Evolutionary conservation across 2,888 invertebrate genomes (phyloP).

Genomic region (Cabera pusaria): DNA sequence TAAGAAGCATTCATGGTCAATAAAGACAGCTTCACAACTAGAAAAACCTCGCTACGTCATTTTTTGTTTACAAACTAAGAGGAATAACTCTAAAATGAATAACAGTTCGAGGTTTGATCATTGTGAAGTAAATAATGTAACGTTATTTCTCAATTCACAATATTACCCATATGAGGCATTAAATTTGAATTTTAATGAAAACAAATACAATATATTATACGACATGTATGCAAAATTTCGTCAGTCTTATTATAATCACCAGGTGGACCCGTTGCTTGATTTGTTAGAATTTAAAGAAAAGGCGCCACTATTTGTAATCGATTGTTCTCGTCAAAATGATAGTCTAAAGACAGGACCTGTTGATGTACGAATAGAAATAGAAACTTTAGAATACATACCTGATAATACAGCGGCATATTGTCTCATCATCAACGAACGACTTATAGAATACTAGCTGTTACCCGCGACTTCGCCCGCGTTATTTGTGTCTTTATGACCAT

Average conservation of each 20-base stretch:
- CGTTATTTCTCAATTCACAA: slow-evolving; percentile 40
- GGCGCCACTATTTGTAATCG: slow-evolving; percentile 2
- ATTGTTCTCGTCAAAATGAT: slow-evolving; percentile 7
- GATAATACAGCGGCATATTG: slow-evolving; percentile 33
- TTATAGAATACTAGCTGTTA: slow-evolving; percentile 33
- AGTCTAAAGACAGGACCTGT: slow-evolving; percentile 38
- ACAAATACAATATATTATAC: slow-evolving; percentile 34
- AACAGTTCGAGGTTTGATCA: slow-evolving; percentile 35
- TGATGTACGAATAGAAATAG: slow-evolving; percentile 8
- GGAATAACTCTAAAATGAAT: slow-evolving; percentile 37
- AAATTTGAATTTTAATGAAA: slow-evolving; percentile 29
- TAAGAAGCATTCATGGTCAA: slow-evolving; percentile 42
- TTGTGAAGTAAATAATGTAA: slow-evolving; percentile 46
- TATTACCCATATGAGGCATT: slow-evolving; percentile 38
- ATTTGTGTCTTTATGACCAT: too few relatives aligned
- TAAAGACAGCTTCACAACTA: slow-evolving; percentile 40
- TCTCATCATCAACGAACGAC: slow-evolving; percentile 32
- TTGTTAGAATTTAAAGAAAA: not conserved
- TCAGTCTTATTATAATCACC: slow-evolving; percentile 35
- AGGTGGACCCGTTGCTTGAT: not conserved
- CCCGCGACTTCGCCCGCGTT: too few relatives aligned
- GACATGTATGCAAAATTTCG: slow-evolving; percentile 33
- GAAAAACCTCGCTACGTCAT: slow-evolving; percentile 55
- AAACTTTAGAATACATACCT: slow-evolving; percentile 18
- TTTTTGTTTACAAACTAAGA: slow-evolving; percentile 50